Base-by-base conservation (phyloP, 2,797 vertebrate genomes). In the Pangasius sanitwongsei region DNA sequence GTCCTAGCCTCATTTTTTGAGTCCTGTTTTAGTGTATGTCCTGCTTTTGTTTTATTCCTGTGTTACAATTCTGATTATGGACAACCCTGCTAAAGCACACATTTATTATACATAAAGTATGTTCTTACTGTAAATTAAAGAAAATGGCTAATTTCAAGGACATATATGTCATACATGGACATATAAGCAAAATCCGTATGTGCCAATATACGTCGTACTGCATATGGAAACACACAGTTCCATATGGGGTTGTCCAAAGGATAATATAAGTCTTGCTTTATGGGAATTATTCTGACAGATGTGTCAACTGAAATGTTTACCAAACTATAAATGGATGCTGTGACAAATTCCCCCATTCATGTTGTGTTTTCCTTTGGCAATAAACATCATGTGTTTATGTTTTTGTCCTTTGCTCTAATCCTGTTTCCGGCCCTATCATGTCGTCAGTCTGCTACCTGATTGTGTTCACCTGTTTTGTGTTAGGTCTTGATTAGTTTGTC, bases 381-480 rank as follows among this genome's bases (percentile, higher is more conserved):
- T 11, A 75, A 48, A 11, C 41, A 28, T 50, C 25, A n/a, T 6
- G 13, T 37, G 34, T 34, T 72, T 41, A 41, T 31, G n/a, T 31
- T 28, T 77, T 77, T 12, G 5, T 53, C 37, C 67, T 18, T 18
- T 34, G 16, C 3, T 44, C 9, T 74, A 25, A 8, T 44, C 37
- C 37, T 44, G 1, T 74, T 44, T 5, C 16, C 34, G 25, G 1
- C 41, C 41, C 37, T 1, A 77, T 77, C 44, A 28, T 77, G 12
- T 77, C 48, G 4, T 34, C 8, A 18, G 50, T 55, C 34, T 80
- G 77, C 7, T 55, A 31, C 41, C 41, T 48, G 1, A 44, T n/a
- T 50, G 75, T 77, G 75, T 77, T 77, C 44, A 53, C 44, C 53
- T 59, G 53, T 81, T 59, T 59, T 59, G 4, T 81, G 18, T 81